Conservation (phyloP, 2,888 invertebrate genomes). For the Bhutanitis thaidina region DNA sequence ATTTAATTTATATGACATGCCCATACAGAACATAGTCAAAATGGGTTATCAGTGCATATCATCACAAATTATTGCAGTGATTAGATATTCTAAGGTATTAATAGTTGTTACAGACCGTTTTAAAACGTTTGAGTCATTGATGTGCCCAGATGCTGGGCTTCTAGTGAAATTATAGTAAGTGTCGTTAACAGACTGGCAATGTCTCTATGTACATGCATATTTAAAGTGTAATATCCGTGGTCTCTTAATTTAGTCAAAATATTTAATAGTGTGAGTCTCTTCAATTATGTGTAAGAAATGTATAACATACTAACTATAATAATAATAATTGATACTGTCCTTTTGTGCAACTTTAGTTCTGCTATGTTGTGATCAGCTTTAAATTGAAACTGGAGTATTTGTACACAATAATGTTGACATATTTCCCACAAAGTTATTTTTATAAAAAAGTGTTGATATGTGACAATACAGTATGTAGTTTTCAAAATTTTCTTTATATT, state of each 20-base stretch:
- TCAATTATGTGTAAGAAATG: constrained; percentile 68
- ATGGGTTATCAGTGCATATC: constrained; percentile 78
- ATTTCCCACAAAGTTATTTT: constrained; percentile 74
- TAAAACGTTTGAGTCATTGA: constrained; percentile 75
- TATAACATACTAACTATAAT: constrained; percentile 68
- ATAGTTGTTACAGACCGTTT: constrained; percentile 76
- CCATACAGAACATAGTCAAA: constrained; percentile 59
- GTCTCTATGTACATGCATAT: constrained; percentile 76
- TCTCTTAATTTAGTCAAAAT: constrained; percentile 79
- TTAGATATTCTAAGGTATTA: constrained; percentile 79
- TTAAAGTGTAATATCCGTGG: constrained; percentile 74
- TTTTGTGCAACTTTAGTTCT: constrained; percentile 73
- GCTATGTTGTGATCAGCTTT: constrained; percentile 77
- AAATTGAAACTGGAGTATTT: constrained; percentile 72
- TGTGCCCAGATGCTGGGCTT: constrained; percentile 70
- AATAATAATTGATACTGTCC: constrained; percentile 67
- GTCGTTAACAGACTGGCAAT: constrained; percentile 78
- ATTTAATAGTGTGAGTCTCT: constrained; percentile 79
- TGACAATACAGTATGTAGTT: constrained; percentile 74
- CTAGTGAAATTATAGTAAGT: constrained; percentile 77
- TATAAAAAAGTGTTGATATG: constrained; percentile 67
- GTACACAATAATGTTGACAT: constrained; percentile 66
- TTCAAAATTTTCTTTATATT: constrained; percentile 51
- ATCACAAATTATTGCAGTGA: constrained; percentile 78
- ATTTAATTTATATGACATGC: constrained; percentile 52